Conservation (phyloP, 2,113 vertebrate genomes). For the Anolis sagrei region DNA sequence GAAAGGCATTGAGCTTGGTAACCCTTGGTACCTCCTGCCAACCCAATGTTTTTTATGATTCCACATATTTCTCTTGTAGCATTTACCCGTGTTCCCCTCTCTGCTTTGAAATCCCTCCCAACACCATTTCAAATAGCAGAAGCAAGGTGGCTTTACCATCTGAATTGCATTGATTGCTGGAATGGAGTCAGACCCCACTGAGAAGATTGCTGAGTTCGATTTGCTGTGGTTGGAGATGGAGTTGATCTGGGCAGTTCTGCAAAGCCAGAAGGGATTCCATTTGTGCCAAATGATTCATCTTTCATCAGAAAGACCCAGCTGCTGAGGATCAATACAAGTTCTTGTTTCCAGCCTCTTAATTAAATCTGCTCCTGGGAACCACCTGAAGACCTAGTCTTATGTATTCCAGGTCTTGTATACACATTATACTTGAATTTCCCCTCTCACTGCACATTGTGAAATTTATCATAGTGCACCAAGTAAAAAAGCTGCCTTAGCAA, state of each 20-base stretch:
- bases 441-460: too few species aligned
- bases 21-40: too few species aligned
- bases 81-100: neutral
- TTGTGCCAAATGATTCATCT: neutral
- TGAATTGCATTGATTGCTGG: constrained; percentile 5
- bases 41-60: neutral
- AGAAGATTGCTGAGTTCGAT: neutral
- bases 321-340: neutral
- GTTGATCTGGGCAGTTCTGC: neutral
- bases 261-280: neutral
- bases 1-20: too few species aligned
- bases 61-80: neutral
- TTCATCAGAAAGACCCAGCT: neutral
- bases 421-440: neutral
- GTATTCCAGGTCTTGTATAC: neutral
- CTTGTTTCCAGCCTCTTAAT: neutral
- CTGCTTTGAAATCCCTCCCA: neutral
- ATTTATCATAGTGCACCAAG: too few species aligned
- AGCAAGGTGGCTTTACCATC: neutral
- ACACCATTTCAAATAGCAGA: neutral
- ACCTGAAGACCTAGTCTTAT: constrained; percentile 1
- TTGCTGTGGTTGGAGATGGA: neutral
- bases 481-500: neutral
- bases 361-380: neutral
- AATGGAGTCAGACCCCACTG: neutral